phyloP scores from a whole-genome alignment of 2,113 vertebrate species.

The Phylloscopus whistleri region DNA sequence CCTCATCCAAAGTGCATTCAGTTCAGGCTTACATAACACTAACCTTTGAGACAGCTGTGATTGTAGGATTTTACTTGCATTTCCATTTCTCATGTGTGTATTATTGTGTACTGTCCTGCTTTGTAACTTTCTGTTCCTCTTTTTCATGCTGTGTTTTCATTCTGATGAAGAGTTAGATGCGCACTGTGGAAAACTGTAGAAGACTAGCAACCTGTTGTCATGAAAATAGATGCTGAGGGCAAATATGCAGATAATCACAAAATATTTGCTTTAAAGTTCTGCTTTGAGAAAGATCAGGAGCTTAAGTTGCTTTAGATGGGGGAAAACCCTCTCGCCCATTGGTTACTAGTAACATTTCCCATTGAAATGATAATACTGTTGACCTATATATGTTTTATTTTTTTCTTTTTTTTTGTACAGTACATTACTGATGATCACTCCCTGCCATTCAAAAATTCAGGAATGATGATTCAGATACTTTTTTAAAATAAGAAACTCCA shows the following conservation, averaged over 20 bases:
- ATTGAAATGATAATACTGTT: background rate
- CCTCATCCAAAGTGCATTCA: background rate
- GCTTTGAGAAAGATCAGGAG: background rate
- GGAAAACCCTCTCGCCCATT: background rate
- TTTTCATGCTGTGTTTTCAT: background rate
- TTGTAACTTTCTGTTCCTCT: background rate
- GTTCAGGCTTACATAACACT: rapidly evolving
- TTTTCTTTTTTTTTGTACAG: background rate
- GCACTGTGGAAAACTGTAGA: background rate
- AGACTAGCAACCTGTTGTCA: background rate
- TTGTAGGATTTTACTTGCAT: background rate
- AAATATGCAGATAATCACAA: background rate
- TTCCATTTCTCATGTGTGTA: background rate
- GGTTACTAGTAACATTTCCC: background rate
- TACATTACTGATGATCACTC: background rate
- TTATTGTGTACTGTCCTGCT: conserved; percentile 3
- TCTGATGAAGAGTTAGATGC: background rate
- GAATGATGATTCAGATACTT: background rate
- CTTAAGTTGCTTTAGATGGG: background rate
- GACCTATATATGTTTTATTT: background rate
- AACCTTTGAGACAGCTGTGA: background rate
- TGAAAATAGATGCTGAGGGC: background rate
- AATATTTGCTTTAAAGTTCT: background rate
- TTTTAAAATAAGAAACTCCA: background rate
- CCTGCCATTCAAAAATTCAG: background rate